Evolutionary conservation across 2,888 invertebrate species (phyloP).

Genomic region (Lasius fuliginosus): DNA sequence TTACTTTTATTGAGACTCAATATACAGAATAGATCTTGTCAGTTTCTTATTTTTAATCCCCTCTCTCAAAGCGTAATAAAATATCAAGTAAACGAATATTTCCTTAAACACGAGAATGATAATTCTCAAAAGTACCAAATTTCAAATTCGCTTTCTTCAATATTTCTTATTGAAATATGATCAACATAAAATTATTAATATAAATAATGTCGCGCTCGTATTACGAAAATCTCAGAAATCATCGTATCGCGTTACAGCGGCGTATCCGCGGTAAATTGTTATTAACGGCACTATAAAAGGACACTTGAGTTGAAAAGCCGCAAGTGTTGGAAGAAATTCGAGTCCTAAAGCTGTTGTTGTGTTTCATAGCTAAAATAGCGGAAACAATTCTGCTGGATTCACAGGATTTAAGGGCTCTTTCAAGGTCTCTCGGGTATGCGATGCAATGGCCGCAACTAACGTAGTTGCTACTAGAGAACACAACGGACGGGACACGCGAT

Average conservation of each 20-base stretch:
- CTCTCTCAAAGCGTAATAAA: not conserved
- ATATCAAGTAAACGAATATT: not conserved
- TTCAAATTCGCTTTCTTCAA: not conserved
- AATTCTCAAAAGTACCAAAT: not conserved
- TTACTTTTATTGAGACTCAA: not conserved
- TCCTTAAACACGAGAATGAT: not conserved
- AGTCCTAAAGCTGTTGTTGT: constrained; percentile 32
- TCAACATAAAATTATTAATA: constrained; percentile 4
- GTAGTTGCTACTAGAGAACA: not conserved
- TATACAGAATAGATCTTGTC: not conserved
- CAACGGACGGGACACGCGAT: not conserved
- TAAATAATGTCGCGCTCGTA: not conserved
- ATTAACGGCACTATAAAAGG: constrained; percentile 40
- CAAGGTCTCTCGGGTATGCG: constrained; percentile 11
- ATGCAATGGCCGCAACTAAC: constrained; percentile 17
- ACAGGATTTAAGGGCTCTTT: constrained; percentile 28
- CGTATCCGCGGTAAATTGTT: constrained; percentile 39
- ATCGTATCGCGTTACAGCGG: not conserved
- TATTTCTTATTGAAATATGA: not conserved
- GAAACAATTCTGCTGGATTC: constrained; percentile 45
- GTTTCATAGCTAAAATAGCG: constrained; percentile 46
- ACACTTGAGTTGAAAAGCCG: constrained; percentile 35
- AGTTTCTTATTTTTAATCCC: not conserved
- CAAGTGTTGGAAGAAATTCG: constrained; percentile 24
- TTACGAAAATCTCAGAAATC: constrained; percentile 8